Evolutionary conservation across 2,797 vertebrate genomes (phyloP).

Genomic region (Australoheros facetus): DNA sequence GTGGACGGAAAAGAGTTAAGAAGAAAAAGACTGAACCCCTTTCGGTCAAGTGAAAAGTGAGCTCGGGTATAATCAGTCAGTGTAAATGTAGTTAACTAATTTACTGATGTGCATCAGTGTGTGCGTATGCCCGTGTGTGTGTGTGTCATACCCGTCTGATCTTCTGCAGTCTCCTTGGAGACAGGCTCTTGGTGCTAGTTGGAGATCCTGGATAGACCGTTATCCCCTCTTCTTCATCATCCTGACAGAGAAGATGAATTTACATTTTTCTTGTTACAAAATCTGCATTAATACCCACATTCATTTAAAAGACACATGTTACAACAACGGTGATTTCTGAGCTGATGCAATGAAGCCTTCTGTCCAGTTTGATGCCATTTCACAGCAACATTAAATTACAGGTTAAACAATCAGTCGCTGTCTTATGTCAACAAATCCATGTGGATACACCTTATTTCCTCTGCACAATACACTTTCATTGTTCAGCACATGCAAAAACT

Average conservation of each 20-base stretch:
- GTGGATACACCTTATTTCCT: background rate
- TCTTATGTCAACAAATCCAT: background rate
- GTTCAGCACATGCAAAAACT: background rate
- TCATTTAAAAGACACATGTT: too few relatives aligned
- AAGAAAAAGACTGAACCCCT: slow-evolving; percentile 46
- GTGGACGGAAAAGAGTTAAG: slow-evolving; percentile 35
- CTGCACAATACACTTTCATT: fast-evolving
- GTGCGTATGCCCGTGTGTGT: slow-evolving; percentile 37
- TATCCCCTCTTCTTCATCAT: slow-evolving; percentile 85
- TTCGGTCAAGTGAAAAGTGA: slow-evolving; percentile 51
- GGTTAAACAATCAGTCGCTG: background rate
- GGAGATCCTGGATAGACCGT: slow-evolving; percentile 81
- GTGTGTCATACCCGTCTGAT: slow-evolving; percentile 74
- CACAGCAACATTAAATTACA: background rate
- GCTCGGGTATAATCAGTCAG: slow-evolving; percentile 50
- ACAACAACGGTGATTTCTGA: background rate
- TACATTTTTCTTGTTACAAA: slow-evolving; percentile 6
- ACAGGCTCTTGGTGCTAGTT: slow-evolving; percentile 86
- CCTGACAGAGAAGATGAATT: slow-evolving; percentile 74
- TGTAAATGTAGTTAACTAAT: slow-evolving; percentile 54
- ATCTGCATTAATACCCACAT: background rate
- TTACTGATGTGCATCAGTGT: slow-evolving; percentile 52
- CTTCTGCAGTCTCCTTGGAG: slow-evolving; percentile 84
- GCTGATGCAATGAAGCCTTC: background rate
- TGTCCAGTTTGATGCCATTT: background rate